These are phyloP conservation scores for Cryptosula pallasiana DNA, from an alignment of 2,888 invertebrate genomes.

Conservation along the genomic window DNA sequence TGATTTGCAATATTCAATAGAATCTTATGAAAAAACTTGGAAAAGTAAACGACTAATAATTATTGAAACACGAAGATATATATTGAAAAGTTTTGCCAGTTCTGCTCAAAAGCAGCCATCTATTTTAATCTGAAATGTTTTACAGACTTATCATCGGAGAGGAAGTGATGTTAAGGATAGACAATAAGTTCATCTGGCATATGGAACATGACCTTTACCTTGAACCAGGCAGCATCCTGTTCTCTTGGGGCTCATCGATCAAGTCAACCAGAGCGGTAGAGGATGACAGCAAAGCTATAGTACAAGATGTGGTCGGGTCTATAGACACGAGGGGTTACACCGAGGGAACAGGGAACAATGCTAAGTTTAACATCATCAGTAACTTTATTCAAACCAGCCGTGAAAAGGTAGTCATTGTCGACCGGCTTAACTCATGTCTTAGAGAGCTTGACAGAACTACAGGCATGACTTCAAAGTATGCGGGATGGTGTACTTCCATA, in stretches of 20 bases:
- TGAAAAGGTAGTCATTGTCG: neutral
- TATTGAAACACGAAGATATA: too few relatives aligned
- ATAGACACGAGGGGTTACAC: neutral
- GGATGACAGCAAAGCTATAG: neutral
- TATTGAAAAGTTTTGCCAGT: too few relatives aligned
- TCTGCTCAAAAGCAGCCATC: too few relatives aligned
- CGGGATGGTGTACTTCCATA: neutral
- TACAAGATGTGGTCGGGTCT: neutral
- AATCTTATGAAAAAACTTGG: too few relatives aligned
- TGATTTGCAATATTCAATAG: too few relatives aligned
- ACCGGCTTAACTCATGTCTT: neutral
- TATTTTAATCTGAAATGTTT: too few relatives aligned
- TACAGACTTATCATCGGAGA: conserved; percentile 11
- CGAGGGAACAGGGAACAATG: neutral
- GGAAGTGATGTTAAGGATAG: neutral
- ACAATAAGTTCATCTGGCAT: neutral
- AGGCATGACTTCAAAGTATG: neutral
- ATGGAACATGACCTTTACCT: neutral
- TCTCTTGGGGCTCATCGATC: conserved; percentile 6
- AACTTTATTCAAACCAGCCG: neutral
- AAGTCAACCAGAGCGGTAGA: neutral
- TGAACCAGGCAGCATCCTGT: neutral
- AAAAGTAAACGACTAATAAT: too few relatives aligned
- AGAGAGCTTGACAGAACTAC: neutral
- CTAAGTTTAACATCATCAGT: neutral